Evolutionary conservation across 2,113 vertebrate species (phyloP).

Genomic region (Nesogale talazaci): DNA sequence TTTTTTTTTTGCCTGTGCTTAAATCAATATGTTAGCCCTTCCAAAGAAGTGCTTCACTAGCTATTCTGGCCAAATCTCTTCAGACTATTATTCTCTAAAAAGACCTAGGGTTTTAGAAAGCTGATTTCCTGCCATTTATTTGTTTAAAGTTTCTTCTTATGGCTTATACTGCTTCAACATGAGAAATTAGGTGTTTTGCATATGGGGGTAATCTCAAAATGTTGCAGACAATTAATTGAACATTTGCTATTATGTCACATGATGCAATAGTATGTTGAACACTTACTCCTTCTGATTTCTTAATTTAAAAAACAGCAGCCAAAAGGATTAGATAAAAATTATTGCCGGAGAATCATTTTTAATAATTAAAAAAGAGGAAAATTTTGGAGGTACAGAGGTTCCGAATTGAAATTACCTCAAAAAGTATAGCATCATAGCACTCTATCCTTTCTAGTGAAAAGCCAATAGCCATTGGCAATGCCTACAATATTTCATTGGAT

Average conservation of each 20-base stretch:
- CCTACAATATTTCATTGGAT: not conserved
- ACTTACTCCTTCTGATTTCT: not conserved
- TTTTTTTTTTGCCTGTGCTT: not conserved
- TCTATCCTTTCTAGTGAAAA: not conserved
- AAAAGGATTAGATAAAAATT: conserved; percentile 18
- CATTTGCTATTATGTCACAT: not conserved
- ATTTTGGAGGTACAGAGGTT: not conserved
- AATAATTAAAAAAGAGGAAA: not conserved
- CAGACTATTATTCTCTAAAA: not conserved
- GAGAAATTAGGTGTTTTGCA: not conserved
- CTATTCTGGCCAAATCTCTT: conserved; percentile 39
- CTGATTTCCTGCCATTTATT: conserved; percentile 8
- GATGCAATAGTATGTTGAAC: not conserved
- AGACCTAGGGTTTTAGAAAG: not conserved
- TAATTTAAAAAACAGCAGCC: conserved; percentile 13
- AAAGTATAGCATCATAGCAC: not conserved
- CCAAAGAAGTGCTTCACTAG: conserved; percentile 1
- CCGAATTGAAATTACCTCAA: conserved; percentile 20
- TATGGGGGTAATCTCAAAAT: not conserved
- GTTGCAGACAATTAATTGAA: not conserved
- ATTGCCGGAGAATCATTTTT: not conserved
- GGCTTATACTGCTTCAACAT: conserved; percentile 6
- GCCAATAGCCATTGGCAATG: not conserved
- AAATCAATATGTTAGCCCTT: conserved; percentile 46
- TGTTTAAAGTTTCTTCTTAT: conserved; percentile 37